Evolutionary conservation across 1,140 invertebrate genomes (phyloP).

Genomic region (Frieseomelitta varia): DNA sequence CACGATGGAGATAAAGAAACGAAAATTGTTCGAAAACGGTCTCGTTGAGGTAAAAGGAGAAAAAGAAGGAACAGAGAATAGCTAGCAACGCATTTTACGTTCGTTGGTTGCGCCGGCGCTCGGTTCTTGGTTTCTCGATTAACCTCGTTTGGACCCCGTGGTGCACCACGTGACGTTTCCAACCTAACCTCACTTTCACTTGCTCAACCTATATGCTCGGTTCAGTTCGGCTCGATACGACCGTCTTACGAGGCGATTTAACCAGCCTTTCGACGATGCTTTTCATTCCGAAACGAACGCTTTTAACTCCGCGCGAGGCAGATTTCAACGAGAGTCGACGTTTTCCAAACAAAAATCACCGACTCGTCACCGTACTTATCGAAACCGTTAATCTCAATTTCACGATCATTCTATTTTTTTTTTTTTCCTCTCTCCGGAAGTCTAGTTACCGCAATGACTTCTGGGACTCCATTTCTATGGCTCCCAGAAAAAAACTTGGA

Average conservation of each 20-base stretch:
- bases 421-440: no score
- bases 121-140: constrained; percentile 70
- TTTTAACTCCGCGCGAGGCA: constrained; percentile 37
- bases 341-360: background rate
- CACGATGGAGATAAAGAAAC: background rate
- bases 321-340: background rate
- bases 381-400: background rate
- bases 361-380: background rate
- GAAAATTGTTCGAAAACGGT: background rate
- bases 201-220: constrained; percentile 66
- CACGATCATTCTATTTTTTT: no score
- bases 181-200: constrained; percentile 71
- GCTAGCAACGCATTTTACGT: constrained; percentile 54
- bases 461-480: background rate
- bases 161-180: constrained; percentile 76
- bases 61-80: constrained; percentile 26
- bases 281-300: constrained; percentile 17
- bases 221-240: constrained; percentile 46
- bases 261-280: constrained; percentile 48
- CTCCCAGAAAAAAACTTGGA: no score
- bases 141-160: constrained; percentile 80
- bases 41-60: no score
- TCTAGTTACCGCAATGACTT: no score
- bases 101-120: constrained; percentile 75
- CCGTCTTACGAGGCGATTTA: constrained; percentile 13